Evolutionary conservation across 2,113 vertebrate genomes (phyloP), one percentile per base, ranked within the genome.

Genomic region (Arenaria interpres): DNA sequence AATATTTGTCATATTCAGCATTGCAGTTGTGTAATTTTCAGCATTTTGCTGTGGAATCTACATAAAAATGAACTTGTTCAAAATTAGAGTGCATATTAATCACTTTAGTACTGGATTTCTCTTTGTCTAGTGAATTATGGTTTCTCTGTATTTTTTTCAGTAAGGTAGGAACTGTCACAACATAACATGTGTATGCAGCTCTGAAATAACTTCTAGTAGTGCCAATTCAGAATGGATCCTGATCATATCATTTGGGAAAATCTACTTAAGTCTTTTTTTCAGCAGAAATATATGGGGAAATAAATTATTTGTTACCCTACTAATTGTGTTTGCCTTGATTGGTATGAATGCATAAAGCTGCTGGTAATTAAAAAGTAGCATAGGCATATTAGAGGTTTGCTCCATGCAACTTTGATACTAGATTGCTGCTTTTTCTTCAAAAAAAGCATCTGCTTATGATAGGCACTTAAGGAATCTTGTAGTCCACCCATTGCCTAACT

Each of bases 31-130:
- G 11, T 60, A n/a, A 22, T 35, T 95, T 76, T 57, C 56, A 45
- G 60, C 25, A 39, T 41, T 74, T 88, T 81, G n/a, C 85, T 81
- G 24, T 85, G 59, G 75, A 86, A 30, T 79, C 64, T 51, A 12
- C 27, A 50, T 84, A 64, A 89, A 88, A 88, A 91, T 66, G n/a
- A 92, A 62, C 81, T 91, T 78, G 27, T 28, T 90, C 62, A 89
- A 90, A 74, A 50, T 83, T 63, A 64, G 59, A 77, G 92, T 96
- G 87, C 67, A 59, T 93, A 66, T 86, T 93, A 95, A 95, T 87
- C 69, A 45, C 33, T 72, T 85, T 16, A 76, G 57, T 85, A 67
- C 54, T 62, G 57, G 67, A 35, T 93, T 95, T 74, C 59, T 79
- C 77, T 92, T 88, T 86, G 59, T 59, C 50, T 82, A 32, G 12